Evolutionary conservation across 2,888 invertebrate genomes (phyloP).

Genomic region (Pelosia muscerda): DNA sequence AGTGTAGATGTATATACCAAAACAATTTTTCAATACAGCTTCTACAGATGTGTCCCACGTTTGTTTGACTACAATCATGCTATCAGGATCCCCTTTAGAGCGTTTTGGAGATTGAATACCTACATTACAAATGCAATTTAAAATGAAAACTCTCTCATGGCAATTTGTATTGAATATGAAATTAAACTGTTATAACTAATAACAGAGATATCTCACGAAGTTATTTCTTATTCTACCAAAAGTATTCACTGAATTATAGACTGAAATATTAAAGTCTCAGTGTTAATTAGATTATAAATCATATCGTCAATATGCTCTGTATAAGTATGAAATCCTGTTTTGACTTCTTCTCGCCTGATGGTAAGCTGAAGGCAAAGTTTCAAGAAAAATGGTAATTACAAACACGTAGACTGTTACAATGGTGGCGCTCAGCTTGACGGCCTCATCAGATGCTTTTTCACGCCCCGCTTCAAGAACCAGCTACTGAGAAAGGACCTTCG

Average conservation of each 20-base stretch:
- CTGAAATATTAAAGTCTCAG: not conserved
- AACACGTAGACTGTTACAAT: too few species aligned
- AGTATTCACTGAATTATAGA: not conserved
- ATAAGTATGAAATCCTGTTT: too few species aligned
- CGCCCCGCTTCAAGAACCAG: too few species aligned
- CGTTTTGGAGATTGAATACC: conserved; percentile 45
- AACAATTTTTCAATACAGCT: conserved; percentile 62
- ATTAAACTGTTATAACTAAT: not conserved
- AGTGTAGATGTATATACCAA: conserved; percentile 51
- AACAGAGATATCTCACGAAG: not conserved
- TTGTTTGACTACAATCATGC: conserved; percentile 52
- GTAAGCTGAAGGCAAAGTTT: too few species aligned
- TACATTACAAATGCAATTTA: conserved; percentile 45
- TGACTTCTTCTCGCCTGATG: too few species aligned
- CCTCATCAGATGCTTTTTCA: too few species aligned
- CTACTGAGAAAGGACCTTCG: too few species aligned
- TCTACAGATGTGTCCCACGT: conserved; percentile 56
- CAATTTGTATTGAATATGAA: conserved; percentile 24
- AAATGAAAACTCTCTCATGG: conserved; percentile 26
- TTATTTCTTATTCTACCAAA: too few species aligned
- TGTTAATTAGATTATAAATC: not conserved
- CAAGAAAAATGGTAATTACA: too few species aligned
- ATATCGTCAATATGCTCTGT: too few species aligned
- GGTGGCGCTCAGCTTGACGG: too few species aligned
- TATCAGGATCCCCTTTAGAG: conserved; percentile 51